phyloP scores from a whole-genome alignment of 2,113 vertebrate species.

The Rhegmatorhina hoffmannsi region DNA sequence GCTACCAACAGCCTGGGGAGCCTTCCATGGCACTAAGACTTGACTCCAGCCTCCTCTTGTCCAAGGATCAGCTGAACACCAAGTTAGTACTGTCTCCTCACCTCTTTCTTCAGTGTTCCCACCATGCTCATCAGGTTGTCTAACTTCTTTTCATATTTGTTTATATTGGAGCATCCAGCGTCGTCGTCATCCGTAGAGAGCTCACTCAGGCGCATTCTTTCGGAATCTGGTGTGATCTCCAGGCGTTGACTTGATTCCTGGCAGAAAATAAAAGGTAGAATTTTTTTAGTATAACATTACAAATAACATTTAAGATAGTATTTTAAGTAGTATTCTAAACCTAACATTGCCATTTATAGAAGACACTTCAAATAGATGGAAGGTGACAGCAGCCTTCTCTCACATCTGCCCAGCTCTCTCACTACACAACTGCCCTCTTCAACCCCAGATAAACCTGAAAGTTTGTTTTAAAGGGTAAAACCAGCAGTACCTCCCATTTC shows the following conservation, averaged over 20 bases:
- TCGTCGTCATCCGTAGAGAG: constrained; percentile 88
- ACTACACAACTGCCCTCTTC: background rate
- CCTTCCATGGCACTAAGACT: background rate
- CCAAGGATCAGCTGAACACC: background rate
- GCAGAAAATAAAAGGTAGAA: background rate
- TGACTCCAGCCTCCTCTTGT: background rate
- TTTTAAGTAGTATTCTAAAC: background rate
- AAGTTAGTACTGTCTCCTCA: background rate
- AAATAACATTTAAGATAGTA: background rate
- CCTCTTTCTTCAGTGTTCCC: constrained; percentile 88
- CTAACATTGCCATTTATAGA: background rate
- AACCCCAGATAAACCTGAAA: background rate
- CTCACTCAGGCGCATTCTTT: constrained; percentile 81
- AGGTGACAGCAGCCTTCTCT: background rate
- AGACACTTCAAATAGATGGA: background rate
- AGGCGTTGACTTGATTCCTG: constrained; percentile 83
- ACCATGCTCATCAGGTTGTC: constrained; percentile 85
- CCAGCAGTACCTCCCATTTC: constrained; percentile 87
- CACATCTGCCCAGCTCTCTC: background rate
- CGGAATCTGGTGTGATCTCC: constrained; percentile 79
- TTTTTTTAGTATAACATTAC: background rate
- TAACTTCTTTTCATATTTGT: constrained; percentile 88
- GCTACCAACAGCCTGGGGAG: background rate
- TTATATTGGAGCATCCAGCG: constrained; percentile 78
- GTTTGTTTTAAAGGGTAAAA: background rate